Conservation (phyloP, 2,888 invertebrate genomes). For the Sesia apiformis region DNA sequence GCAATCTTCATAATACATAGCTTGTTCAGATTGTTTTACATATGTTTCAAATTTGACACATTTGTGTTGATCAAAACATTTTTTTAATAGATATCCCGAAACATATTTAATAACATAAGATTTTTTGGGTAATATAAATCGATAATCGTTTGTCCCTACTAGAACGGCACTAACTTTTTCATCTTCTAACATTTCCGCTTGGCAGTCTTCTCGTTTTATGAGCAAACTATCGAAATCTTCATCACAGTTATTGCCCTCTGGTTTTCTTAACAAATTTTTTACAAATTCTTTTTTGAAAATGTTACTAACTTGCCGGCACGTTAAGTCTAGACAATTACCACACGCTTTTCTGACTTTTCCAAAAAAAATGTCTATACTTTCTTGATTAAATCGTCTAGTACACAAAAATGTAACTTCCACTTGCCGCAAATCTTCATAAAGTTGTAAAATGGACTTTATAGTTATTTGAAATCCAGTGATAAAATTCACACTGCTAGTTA, state of each 20-base stretch:
- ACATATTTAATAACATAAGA: neutral
- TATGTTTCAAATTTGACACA: neutral
- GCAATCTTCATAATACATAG: no score
- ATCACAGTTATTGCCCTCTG: neutral
- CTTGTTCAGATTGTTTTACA: no score
- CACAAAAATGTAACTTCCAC: conserved; percentile 1
- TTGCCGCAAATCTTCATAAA: conserved; percentile 9
- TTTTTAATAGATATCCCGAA: neutral
- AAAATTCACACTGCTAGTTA: conserved; percentile 7
- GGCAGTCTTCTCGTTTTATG: neutral
- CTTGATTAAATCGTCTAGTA: conserved; percentile 10
- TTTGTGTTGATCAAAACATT: neutral
- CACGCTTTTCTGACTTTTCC: conserved; percentile 7
- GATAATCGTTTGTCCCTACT: neutral
- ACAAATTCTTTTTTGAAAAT: conserved; percentile 8
- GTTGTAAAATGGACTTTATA: conserved; percentile 9
- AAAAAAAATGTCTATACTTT: conserved; percentile 8
- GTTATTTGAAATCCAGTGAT: conserved; percentile 10
- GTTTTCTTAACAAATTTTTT: conserved; percentile 4
- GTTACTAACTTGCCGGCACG: conserved; percentile 7
- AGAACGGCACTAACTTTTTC: neutral
- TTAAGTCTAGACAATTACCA: conserved; percentile 7
- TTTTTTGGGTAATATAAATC: neutral
- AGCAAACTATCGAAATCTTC: neutral
- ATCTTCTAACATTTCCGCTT: neutral